Evolutionary conservation across 2,888 invertebrate genomes (phyloP).

Genomic region (Mesoligia furuncula): DNA sequence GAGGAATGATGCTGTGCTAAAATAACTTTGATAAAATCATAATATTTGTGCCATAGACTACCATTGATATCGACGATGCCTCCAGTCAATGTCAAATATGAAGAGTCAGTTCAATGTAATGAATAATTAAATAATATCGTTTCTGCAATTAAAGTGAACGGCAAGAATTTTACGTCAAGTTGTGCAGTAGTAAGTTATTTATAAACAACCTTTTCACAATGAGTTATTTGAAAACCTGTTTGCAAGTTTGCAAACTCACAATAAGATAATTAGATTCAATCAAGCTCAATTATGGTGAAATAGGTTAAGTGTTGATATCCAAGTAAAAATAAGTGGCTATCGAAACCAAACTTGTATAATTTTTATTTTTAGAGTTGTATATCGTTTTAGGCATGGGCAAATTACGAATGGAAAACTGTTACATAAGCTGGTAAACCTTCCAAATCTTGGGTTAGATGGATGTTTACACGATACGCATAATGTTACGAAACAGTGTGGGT

Average conservation of each 20-base stretch:
- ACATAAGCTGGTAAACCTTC: constrained; percentile 24
- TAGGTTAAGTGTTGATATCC: constrained; percentile 42
- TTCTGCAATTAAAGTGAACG: constrained; percentile 33
- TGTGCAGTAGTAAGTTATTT: constrained; percentile 47
- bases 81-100: not conserved
- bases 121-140: not conserved
- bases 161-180: constrained; percentile 44
- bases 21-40: constrained; percentile 10
- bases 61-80: not conserved
- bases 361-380: constrained; percentile 4
- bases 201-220: constrained; percentile 44
- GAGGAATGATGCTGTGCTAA: constrained; percentile 34
- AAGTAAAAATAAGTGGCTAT: constrained; percentile 30
- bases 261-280: constrained; percentile 53
- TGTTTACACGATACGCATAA: constrained; percentile 64
- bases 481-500: constrained; percentile 76
- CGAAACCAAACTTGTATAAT: constrained; percentile 34
- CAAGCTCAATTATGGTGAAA: constrained; percentile 43
- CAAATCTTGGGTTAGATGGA: constrained; percentile 42
- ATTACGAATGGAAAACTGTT: constrained; percentile 31
- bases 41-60: constrained; percentile 1
- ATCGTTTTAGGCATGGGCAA: constrained; percentile 13
- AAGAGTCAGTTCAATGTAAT: constrained; percentile 19
- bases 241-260: constrained; percentile 44
- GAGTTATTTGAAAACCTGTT: constrained; percentile 42